Conservation (phyloP, 2,888 invertebrate species). For the Nemurella pictetii region DNA sequence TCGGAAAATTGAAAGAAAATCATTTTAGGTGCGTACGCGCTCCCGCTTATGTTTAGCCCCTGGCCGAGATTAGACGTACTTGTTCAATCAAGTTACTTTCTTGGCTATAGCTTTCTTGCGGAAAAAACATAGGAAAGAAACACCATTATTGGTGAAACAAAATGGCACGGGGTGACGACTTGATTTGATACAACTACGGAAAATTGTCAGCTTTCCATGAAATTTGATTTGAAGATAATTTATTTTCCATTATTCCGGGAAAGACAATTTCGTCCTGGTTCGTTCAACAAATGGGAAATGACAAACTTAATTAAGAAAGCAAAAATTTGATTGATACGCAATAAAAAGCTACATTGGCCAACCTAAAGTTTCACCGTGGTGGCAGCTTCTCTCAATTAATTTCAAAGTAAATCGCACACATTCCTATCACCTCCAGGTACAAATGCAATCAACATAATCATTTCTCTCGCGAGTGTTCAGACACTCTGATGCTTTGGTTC, state of each 20-base stretch:
- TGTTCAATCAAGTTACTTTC: background rate
- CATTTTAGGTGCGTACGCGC: background rate
- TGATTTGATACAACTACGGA: background rate
- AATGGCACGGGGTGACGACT: background rate
- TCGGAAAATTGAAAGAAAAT: background rate
- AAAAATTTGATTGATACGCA: too few relatives aligned
- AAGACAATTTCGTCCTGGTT: too few relatives aligned
- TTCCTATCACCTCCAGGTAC: background rate
- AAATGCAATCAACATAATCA: background rate
- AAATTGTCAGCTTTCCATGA: background rate
- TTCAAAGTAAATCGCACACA: background rate
- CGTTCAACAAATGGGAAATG: too few relatives aligned
- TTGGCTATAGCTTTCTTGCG: background rate
- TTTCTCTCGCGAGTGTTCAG: background rate
- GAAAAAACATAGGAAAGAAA: background rate
- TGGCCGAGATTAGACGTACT: background rate
- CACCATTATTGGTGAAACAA: background rate
- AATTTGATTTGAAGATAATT: too few relatives aligned
- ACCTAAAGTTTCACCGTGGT: too few relatives aligned
- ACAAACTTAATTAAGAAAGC: too few relatives aligned
- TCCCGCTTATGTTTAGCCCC: background rate
- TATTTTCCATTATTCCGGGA: too few relatives aligned
- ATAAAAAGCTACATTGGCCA: too few relatives aligned
- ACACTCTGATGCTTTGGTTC: too few relatives aligned
- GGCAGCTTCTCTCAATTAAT: too few relatives aligned